Evolutionary conservation across 2,113 vertebrate species (phyloP).

Genomic region (Noturus placidus): DNA sequence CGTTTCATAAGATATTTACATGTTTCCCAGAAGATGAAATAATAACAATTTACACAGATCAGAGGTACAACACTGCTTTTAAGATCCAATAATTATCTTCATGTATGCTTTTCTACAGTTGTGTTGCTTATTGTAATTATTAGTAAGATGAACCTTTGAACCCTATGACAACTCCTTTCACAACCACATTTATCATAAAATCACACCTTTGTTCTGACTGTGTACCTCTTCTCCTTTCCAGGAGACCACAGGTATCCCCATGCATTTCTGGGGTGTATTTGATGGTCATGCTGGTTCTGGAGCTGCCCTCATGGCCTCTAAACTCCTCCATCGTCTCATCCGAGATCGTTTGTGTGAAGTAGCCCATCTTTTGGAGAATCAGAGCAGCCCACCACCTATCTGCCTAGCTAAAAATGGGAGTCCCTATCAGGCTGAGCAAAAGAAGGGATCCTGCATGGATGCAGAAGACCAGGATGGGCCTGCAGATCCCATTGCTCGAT

Average conservation of each 20-base stretch:
- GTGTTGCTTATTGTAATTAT: background rate
- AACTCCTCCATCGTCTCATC: conserved; percentile 86
- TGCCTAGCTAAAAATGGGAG: conserved; percentile 72
- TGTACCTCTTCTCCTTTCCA: conserved; percentile 48
- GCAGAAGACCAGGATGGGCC: conserved; percentile 61
- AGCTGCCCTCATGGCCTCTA: conserved; percentile 87
- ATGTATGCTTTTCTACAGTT: background rate
- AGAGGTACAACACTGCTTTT: background rate
- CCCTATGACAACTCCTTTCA: background rate
- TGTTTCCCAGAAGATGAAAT: too few species aligned
- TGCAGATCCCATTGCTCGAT: conserved; percentile 72
- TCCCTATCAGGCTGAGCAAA: conserved; percentile 59
- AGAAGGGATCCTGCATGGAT: conserved; percentile 67
- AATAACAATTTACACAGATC: too few species aligned
- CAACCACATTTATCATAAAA: background rate
- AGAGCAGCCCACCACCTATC: conserved; percentile 74
- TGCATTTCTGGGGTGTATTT: conserved; percentile 93
- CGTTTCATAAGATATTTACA: too few species aligned
- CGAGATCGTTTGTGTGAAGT: conserved; percentile 86
- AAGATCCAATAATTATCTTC: background rate
- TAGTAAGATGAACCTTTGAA: background rate
- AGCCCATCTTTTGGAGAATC: conserved; percentile 84
- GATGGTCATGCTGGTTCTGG: conserved; percentile 92
- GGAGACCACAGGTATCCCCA: conserved; percentile 79
- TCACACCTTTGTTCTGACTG: background rate